These are phyloP conservation scores for Microhierax caerulescens DNA, from an alignment of 2,797 vertebrate species.

Conservation along the genomic window DNA sequence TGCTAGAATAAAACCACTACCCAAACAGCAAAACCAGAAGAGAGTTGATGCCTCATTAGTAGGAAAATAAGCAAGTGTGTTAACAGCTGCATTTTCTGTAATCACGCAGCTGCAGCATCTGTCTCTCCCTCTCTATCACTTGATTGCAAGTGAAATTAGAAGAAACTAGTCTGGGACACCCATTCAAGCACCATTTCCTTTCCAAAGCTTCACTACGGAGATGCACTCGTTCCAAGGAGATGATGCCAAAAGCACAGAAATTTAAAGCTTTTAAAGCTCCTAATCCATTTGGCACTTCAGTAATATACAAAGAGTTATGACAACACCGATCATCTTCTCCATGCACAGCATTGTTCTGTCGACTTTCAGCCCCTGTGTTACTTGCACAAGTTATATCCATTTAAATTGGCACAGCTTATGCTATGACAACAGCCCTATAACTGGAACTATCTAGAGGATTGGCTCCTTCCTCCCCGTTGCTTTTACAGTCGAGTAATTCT, in stretches of 20 bases:
- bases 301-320: neutral
- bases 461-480: neutral
- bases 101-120: slow-evolving; percentile 65
- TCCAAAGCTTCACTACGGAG: neutral
- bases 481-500: neutral
- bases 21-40: slow-evolving; percentile 32
- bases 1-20: neutral
- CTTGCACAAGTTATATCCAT: neutral
- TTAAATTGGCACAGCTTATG: neutral
- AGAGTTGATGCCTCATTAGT: slow-evolving; percentile 55
- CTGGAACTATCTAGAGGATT: neutral
- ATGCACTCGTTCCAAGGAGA: neutral
- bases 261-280: slow-evolving; percentile 12
- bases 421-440: neutral
- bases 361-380: neutral
- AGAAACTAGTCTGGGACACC: slow-evolving; percentile 44
- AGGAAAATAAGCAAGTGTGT: slow-evolving; percentile 40
- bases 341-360: rapidly evolving
- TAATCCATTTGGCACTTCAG: slow-evolving; percentile 1
- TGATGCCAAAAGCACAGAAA: neutral
- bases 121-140: slow-evolving; percentile 41
- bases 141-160: slow-evolving; percentile 41
- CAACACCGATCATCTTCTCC: neutral
- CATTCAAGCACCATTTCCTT: slow-evolving; percentile 20
- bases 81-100: slow-evolving; percentile 60